A percentile compares a stretch with the other conserved stretches of the same genome.
Evolutionary conservation across 2,113 vertebrate species (phyloP).

Genomic region (Cephalopterus ornatus): DNA sequence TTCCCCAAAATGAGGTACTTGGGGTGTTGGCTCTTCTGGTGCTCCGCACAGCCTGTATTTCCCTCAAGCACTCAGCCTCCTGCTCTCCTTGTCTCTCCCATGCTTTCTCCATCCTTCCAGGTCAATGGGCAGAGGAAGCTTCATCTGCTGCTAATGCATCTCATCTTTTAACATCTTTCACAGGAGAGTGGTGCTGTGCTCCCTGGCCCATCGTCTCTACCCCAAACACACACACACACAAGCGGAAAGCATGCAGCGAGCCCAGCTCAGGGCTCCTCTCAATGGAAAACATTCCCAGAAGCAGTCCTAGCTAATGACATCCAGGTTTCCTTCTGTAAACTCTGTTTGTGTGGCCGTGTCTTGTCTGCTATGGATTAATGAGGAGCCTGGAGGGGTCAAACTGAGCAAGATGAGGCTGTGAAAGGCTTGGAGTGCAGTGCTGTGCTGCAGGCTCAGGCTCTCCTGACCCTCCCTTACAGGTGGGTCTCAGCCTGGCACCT

Average conservation of each 20-base stretch:
- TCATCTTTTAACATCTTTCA: background rate
- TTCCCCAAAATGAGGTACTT: conserved; percentile 91
- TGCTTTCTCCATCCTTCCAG: background rate
- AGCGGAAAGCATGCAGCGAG: conserved; percentile 5
- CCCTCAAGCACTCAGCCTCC: background rate
- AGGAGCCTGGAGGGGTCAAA: conserved; percentile 50
- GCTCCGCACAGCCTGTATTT: background rate
- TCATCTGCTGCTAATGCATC: background rate
- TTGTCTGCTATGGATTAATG: conserved; percentile 55
- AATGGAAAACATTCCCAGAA: conserved; percentile 58
- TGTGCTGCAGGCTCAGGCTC: background rate
- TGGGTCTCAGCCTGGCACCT: background rate
- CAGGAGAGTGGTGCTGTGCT: background rate
- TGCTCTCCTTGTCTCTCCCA: background rate
- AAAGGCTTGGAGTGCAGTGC: background rate
- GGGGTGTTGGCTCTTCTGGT: background rate
- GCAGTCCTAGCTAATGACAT: conserved; percentile 63
- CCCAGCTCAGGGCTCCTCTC: conserved; percentile 44
- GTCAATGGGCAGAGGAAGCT: background rate
- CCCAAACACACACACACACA: background rate
- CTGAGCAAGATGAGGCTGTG: background rate
- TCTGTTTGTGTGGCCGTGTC: conserved; percentile 59
- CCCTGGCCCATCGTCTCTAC: background rate
- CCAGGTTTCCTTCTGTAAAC: conserved; percentile 62
- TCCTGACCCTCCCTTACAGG: background rate